A percentile compares a stretch with the other conserved stretches of the same genome.
These are phyloP conservation scores for Sminthopsis crassicaudata DNA, from an alignment of 2,113 vertebrate species.

Conservation along the genomic window DNA sequence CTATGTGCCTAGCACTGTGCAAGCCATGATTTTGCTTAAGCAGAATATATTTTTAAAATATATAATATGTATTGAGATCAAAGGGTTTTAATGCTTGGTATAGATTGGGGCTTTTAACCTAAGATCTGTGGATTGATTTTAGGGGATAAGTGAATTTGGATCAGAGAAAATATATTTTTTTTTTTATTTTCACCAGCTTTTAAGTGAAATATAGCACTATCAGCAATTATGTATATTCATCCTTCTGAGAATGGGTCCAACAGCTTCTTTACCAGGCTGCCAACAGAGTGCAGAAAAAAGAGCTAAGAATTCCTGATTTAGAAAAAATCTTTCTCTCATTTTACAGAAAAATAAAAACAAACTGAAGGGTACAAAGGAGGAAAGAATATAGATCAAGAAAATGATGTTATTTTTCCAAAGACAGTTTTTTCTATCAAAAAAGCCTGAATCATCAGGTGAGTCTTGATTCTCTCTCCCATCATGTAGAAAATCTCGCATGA, in stretches of 20 bases:
- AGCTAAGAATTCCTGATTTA: neutral
- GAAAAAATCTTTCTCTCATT: neutral
- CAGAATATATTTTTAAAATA: neutral
- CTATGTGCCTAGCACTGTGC: neutral
- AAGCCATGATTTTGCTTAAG: neutral
- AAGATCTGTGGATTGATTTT: neutral
- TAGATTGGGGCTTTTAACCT: neutral
- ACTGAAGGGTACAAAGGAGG: neutral
- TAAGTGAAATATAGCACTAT: neutral
- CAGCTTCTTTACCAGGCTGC: neutral
- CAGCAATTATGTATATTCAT: neutral
- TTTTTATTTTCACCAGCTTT: neutral
- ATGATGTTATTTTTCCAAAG: neutral
- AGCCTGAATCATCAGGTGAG: neutral
- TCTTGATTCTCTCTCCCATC: neutral
- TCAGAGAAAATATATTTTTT: neutral
- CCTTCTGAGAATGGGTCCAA: neutral
- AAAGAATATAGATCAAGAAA: neutral
- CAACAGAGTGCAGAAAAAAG: neutral
- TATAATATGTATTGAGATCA: neutral
- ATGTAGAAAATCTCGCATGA: neutral
- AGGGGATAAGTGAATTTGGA: neutral
- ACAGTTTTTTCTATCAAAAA: neutral
- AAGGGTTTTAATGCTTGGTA: neutral
- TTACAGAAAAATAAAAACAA: neutral